Evolutionary conservation across 2,888 invertebrate genomes (phyloP), one percentile per base, ranked within the genome.

Genomic region (Uropetala carovei): DNA sequence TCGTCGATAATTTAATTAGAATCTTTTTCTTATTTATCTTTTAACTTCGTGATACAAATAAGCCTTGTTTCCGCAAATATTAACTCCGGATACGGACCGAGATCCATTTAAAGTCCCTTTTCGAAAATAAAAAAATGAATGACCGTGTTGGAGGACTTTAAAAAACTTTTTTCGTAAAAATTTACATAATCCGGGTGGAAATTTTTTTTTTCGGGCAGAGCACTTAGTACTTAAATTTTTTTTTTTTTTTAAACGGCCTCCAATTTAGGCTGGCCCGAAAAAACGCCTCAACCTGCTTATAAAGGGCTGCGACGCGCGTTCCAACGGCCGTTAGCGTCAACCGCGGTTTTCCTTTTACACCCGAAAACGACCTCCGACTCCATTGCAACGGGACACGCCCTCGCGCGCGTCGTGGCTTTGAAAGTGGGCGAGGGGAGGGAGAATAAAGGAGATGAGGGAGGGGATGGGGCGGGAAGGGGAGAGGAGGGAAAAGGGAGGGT

Each of bases 341-440:
- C 75, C 22, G 75, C 27, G 75, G 75, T 75, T 75, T 75, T 27
- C 75, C 27, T 75, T 75, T 68, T 68, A 68, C 68, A 68, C 68
- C 43, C 68, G 22, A 68, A 68, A 75, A 75, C 75, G 75, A 27
- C 75, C 75, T 75, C 68, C 68, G n/a, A 68, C 68, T 68, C 68
- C 68, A 68, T 27, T 75, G 75, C 75, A 75, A 22, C 22, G 75
- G 43, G 10, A 10, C 75, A 75, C 75, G 22, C n/a, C 68, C 68
- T 27, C 75, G 27, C n/a, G n/a, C 68, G 68, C 68, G 68, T 68
- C 68, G 68, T 18, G 68, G 68, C 43, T 43, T 43, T 43, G 68
- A 7, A 68, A 9, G 22, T 16, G 18, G 68, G 68, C 14, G 7
- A 7, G 64, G n/a, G 64, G n/a, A 18, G 16, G 7, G 64, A 16